These are phyloP conservation scores for Eulemur rubriventer DNA, from an alignment of 2,797 vertebrate genomes.

Conservation along the genomic window DNA sequence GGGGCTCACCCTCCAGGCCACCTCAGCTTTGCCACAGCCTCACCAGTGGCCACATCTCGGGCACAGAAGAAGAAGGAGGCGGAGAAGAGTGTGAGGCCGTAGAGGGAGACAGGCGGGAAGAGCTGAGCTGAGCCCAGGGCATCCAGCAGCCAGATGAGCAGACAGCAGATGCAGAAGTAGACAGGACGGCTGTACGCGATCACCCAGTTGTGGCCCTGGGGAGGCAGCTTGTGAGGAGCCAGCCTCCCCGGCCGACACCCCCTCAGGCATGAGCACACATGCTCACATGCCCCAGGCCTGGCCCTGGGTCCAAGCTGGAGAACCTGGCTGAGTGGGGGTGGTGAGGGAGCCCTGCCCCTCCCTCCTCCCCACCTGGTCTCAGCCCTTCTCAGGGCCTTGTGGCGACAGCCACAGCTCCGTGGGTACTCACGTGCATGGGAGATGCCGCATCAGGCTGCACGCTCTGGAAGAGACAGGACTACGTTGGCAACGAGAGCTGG, in stretches of 20 bases:
- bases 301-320: not conserved
- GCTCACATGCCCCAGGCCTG: not conserved
- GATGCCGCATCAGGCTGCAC: conserved; percentile 95
- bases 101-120: conserved; percentile 90
- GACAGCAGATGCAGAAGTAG: conserved; percentile 94
- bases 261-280: accelerated
- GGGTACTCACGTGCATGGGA: conserved; percentile 93
- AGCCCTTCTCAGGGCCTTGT: not conserved
- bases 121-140: conserved; percentile 86
- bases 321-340: not conserved
- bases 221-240: not conserved
- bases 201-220: conserved; percentile 95
- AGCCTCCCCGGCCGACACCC: not conserved
- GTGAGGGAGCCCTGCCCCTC: not conserved
- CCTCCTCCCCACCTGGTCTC: not conserved
- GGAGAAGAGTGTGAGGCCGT: conserved; percentile 93
- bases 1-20: not conserved
- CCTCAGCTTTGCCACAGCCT: conserved; percentile 52
- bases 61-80: conserved; percentile 91
- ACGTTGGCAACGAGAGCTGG: not conserved
- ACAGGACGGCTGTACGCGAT: conserved; percentile 95
- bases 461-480: conserved; percentile 85
- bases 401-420: accelerated
- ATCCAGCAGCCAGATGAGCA: conserved; percentile 93
- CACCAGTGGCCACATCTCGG: conserved; percentile 92